A percentile compares a stretch with the other conserved stretches of the same genome.
Conservation (phyloP, 2,797 vertebrate genomes). For the Sebastes kiyomatsui region DNA sequence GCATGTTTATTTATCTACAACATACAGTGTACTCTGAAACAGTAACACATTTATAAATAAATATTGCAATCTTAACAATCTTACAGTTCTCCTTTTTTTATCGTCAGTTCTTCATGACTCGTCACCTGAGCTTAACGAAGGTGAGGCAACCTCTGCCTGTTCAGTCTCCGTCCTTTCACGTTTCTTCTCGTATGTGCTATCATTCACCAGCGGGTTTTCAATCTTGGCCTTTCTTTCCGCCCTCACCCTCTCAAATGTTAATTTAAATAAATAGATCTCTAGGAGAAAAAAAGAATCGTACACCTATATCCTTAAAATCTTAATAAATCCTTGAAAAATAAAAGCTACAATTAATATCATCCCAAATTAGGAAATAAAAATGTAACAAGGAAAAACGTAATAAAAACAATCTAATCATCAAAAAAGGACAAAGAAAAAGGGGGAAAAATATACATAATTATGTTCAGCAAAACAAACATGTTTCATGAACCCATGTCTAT, state of each 20-base stretch:
- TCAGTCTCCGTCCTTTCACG: constrained; percentile 25
- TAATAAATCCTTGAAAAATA: constrained; percentile 61
- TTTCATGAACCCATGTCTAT: constrained; percentile 48
- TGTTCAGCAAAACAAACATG: constrained; percentile 45
- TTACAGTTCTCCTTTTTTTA: constrained; percentile 69
- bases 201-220: constrained; percentile 43
- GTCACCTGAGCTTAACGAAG: constrained; percentile 86
- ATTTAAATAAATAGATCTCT: constrained; percentile 78
- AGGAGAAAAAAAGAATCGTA: constrained; percentile 49
- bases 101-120: constrained; percentile 73
- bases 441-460: constrained; percentile 26
- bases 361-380: constrained; percentile 34
- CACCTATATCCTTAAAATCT: constrained; percentile 57
- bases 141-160: constrained; percentile 61
- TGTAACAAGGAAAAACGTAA: constrained; percentile 25
- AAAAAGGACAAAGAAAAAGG: constrained; percentile 59
- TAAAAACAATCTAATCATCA: constrained; percentile 56
- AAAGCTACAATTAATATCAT: constrained; percentile 61
- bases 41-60: constrained; percentile 83
- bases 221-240: constrained; percentile 11
- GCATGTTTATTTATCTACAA: constrained; percentile 88
- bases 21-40: constrained; percentile 80
- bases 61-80: constrained; percentile 81
- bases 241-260: constrained; percentile 73
- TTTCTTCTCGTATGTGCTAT: constrained; percentile 60